These are phyloP conservation scores for Balaenoptera acutorostrata DNA, from an alignment of 2,113 vertebrate genomes.

Conservation along the genomic window DNA sequence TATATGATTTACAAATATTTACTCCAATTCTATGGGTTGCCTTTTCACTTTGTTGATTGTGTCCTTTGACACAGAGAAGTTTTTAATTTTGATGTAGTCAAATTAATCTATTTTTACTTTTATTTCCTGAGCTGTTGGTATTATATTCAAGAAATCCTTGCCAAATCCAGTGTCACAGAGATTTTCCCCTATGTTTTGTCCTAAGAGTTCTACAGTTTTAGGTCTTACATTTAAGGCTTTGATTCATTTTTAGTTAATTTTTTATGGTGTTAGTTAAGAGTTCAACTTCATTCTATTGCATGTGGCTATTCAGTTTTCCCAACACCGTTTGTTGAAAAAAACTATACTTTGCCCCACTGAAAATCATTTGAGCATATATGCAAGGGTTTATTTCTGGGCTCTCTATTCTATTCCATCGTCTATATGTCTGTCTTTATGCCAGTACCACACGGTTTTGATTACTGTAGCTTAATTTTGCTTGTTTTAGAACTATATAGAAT, in stretches of 20 bases:
- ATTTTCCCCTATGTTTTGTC: not conserved
- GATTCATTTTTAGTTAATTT: not conserved
- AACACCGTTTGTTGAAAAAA: not conserved
- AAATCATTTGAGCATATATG: not conserved
- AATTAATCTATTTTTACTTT: not conserved
- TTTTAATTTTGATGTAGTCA: not conserved
- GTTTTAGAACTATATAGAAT: not conserved
- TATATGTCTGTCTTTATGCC: not conserved
- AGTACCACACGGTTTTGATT: not conserved
- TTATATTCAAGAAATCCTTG: not conserved
- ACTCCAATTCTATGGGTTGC: not conserved
- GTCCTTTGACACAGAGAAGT: not conserved
- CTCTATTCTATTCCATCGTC: not conserved
- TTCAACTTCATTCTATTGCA: not conserved
- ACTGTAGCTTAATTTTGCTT: not conserved
- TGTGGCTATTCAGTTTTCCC: not conserved
- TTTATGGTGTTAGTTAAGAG: not conserved
- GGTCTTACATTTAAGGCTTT: not conserved
- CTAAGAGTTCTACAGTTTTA: not conserved
- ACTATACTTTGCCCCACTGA: not conserved
- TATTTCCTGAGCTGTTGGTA: not conserved
- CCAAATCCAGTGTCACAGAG: not conserved
- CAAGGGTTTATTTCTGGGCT: not conserved
- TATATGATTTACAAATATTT: not conserved
- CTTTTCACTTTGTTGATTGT: not conserved